Evolutionary conservation across 2,797 vertebrate species (phyloP).

Genomic region (Sebastes ruberrimus): DNA sequence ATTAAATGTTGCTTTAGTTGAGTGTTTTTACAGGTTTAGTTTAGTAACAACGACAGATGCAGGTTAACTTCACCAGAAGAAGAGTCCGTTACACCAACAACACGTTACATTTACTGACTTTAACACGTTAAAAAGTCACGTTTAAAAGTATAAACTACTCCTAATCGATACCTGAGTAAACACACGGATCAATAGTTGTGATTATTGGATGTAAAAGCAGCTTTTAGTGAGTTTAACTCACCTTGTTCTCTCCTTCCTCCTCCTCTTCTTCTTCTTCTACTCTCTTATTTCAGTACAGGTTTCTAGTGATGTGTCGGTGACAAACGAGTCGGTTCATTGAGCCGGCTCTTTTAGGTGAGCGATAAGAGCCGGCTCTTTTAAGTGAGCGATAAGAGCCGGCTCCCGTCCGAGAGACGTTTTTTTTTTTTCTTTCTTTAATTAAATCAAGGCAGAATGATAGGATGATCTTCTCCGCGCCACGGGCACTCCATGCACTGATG

Average conservation of each 20-base stretch:
- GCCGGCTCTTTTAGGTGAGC: too few relatives aligned
- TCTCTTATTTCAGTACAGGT: constrained; percentile 28
- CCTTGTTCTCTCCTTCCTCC: neutral
- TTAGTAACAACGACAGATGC: too few relatives aligned
- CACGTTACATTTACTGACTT: neutral
- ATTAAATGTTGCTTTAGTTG: neutral
- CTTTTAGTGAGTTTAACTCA: neutral
- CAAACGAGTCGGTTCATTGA: too few relatives aligned
- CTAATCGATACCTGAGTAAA: neutral
- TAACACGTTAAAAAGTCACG: neutral
- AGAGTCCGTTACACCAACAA: neutral
- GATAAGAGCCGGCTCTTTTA: too few relatives aligned
- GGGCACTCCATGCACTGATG: too few relatives aligned
- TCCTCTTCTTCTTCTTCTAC: neutral
- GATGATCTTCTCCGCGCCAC: too few relatives aligned
- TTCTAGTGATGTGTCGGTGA: neutral
- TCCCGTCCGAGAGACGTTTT: too few relatives aligned
- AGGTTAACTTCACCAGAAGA: neutral
- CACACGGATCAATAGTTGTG: neutral
- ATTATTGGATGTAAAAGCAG: neutral
- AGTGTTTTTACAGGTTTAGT: neutral
- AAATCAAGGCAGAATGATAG: too few relatives aligned
- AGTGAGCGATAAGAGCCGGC: too few relatives aligned
- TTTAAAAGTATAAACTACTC: neutral
- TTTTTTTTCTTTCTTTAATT: too few relatives aligned